phyloP scores from a whole-genome alignment of 2,797 vertebrate genomes.

The Sebastiscus albofasciatus region DNA sequence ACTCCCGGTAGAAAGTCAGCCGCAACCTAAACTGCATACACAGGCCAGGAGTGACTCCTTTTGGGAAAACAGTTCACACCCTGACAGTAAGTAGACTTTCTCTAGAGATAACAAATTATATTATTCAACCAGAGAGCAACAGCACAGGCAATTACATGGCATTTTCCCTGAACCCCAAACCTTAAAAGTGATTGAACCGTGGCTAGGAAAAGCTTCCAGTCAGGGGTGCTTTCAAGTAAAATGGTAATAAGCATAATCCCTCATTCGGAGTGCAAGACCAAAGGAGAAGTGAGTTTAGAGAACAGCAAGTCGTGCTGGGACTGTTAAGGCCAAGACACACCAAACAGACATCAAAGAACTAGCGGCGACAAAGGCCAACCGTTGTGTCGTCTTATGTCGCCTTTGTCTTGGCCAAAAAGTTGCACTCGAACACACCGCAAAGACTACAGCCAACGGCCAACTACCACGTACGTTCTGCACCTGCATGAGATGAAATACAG shows the following conservation, averaged over 20 bases:
- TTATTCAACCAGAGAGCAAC: constrained; percentile 8
- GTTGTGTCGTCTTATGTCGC: too few species aligned
- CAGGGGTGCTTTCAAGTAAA: constrained; percentile 45
- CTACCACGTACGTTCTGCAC: too few species aligned
- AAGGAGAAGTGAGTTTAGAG: constrained; percentile 34
- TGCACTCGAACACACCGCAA: too few species aligned
- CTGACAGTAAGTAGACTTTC: neutral
- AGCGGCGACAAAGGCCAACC: too few species aligned
- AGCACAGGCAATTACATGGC: neutral
- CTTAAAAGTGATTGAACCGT: constrained; percentile 25
- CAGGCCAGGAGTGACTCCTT: constrained; percentile 33
- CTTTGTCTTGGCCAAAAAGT: too few species aligned
- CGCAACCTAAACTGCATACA: constrained; percentile 36
- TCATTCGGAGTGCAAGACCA: constrained; percentile 45
- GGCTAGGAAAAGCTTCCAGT: constrained; percentile 16
- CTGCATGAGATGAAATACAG: too few species aligned
- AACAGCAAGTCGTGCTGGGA: constrained; percentile 31
- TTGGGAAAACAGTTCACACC: constrained; percentile 47
- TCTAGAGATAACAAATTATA: neutral
- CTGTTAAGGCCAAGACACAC: neutral
- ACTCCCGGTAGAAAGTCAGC: constrained; percentile 31
- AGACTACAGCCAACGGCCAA: too few species aligned
- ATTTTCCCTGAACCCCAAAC: constrained; percentile 4
- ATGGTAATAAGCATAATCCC: constrained; percentile 51
- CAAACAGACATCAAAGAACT: too few species aligned